These are phyloP conservation scores for Muraenolepis orangiensis DNA, from an alignment of 2,797 vertebrate species.

Conservation along the genomic window DNA sequence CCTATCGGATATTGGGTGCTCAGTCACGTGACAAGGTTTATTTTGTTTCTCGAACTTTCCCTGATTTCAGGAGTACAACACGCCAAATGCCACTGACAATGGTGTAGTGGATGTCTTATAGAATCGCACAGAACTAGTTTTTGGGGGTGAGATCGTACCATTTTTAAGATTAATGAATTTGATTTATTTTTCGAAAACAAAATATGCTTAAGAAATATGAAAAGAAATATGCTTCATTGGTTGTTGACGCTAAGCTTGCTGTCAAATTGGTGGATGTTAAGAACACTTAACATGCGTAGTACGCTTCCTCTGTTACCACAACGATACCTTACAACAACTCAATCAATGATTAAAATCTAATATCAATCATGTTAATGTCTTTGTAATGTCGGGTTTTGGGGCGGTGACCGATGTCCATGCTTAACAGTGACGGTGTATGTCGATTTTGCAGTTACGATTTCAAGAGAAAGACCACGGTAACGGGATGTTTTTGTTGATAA, in stretches of 20 bases:
- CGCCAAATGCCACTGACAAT: background rate
- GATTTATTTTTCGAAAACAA: background rate
- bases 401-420: too few relatives aligned
- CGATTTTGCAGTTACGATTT: background rate
- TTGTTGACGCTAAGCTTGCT: too few relatives aligned
- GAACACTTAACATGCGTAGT: too few relatives aligned
- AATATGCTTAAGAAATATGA: too few relatives aligned
- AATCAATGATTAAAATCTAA: too few relatives aligned
- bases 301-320: too few relatives aligned
- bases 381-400: too few relatives aligned
- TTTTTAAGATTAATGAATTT: background rate
- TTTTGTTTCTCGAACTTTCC: constrained; percentile 14
- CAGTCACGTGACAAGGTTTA: constrained; percentile 66
- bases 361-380: too few relatives aligned
- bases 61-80: background rate
- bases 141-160: constrained; percentile 32
- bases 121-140: background rate
- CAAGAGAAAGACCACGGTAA: background rate
- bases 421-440: too few relatives aligned
- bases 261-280: too few relatives aligned
- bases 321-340: too few relatives aligned
- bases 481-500: background rate
- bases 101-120: background rate
- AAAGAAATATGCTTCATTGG: background rate
- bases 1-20: background rate